A percentile compares a stretch with the other conserved stretches of the same genome.
phyloP scores from a whole-genome alignment of 2,797 vertebrate species.

The Catharus ustulatus region DNA sequence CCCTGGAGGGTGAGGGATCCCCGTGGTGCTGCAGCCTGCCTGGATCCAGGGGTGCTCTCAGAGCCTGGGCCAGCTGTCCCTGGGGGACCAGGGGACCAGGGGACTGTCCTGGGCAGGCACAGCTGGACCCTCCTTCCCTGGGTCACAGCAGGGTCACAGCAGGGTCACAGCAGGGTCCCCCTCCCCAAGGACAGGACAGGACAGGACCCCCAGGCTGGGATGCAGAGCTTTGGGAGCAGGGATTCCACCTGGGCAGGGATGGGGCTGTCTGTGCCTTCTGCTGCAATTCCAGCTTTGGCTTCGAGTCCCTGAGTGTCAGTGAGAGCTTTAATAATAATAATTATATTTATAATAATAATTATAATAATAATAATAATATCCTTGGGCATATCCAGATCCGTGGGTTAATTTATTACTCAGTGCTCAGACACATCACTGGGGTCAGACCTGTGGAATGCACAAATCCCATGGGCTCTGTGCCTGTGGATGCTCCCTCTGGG shows the following conservation, averaged over 20 bases:
- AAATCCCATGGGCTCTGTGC: neutral
- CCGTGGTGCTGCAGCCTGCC: rapidly evolving
- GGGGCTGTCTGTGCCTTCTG: neutral
- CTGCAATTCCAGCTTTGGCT: neutral
- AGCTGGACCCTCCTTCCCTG: too few relatives aligned
- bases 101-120: rapidly evolving
- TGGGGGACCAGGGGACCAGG: neutral
- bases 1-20: neutral
- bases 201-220: rapidly evolving
- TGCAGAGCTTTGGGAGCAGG: neutral
- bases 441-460: neutral
- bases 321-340: neutral
- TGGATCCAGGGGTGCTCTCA: neutral
- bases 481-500: rapidly evolving
- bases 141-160: too few relatives aligned
- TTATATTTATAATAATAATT: neutral
- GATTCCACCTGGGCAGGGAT: rapidly evolving
- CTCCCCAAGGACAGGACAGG: neutral
- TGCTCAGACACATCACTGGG: neutral
- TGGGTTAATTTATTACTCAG: neutral
- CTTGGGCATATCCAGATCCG: neutral
- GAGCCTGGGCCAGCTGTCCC: neutral
- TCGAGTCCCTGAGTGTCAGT: neutral
- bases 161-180: rapidly evolving
- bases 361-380: neutral